Conservation (phyloP, 2,888 invertebrate species). For the Cheilosia grossa region DNA sequence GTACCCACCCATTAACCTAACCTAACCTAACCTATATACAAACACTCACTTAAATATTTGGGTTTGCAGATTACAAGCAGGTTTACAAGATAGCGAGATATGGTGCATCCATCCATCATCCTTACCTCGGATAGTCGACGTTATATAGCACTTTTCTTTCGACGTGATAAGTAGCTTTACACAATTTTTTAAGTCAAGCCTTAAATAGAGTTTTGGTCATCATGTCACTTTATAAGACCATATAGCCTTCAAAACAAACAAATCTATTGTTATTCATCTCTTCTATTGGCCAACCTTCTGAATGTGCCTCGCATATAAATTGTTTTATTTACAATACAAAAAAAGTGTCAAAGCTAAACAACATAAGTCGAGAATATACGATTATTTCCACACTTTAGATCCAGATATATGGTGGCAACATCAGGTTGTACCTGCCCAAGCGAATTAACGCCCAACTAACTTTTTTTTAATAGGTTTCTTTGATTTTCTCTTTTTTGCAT, state of each 20-base stretch:
- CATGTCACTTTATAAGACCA: too few relatives aligned
- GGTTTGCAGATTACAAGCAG: too few relatives aligned
- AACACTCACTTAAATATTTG: too few relatives aligned
- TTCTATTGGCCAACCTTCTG: not conserved
- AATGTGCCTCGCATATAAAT: constrained; percentile 21
- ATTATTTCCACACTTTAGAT: not conserved
- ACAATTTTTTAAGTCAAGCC: too few relatives aligned
- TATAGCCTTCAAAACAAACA: not conserved
- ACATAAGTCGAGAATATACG: not conserved
- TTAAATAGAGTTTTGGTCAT: not conserved
- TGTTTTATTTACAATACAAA: constrained; percentile 4
- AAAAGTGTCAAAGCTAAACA: not conserved
- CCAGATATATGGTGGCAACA: not conserved
- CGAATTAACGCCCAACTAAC: not conserved
- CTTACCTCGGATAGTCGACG: too few relatives aligned
- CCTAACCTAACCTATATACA: too few relatives aligned
- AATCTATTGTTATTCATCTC: not conserved
- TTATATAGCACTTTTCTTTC: too few relatives aligned
- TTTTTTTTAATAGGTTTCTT: not conserved
- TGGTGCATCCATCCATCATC: too few relatives aligned
- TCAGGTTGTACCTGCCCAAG: too few relatives aligned
- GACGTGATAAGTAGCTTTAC: too few relatives aligned
- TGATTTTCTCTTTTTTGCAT: not conserved
- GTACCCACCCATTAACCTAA: too few relatives aligned
- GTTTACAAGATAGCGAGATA: too few relatives aligned